These are phyloP conservation scores for Sebastes itinus DNA, from an alignment of 2,797 vertebrate genomes.

Conservation along the genomic window DNA sequence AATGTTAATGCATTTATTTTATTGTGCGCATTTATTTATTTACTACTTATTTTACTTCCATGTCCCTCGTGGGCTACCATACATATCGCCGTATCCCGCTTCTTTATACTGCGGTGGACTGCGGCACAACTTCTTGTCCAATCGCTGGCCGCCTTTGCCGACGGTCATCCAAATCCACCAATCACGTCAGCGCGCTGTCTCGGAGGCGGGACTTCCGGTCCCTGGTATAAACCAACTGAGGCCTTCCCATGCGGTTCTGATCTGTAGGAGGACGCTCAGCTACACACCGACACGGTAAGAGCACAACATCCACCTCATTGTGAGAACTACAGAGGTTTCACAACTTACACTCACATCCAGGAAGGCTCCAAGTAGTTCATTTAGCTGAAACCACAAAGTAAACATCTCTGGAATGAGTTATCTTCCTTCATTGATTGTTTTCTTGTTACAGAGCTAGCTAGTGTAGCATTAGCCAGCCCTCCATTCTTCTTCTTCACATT, in stretches of 20 bases:
- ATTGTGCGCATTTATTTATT: background rate
- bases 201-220: slow-evolving; percentile 71
- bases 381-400: accelerated
- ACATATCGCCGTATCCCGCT: slow-evolving; percentile 47
- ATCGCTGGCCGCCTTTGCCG: background rate
- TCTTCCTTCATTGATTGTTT: slow-evolving; percentile 24
- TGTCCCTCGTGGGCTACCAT: slow-evolving; percentile 16
- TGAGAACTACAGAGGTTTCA: accelerated
- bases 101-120: slow-evolving; percentile 50
- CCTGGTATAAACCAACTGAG: slow-evolving; percentile 69
- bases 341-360: accelerated
- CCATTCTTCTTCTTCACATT: background rate
- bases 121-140: slow-evolving; percentile 49
- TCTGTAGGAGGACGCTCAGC: slow-evolving; percentile 37
- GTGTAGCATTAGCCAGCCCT: background rate
- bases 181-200: slow-evolving; percentile 3
- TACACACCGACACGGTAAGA: slow-evolving; percentile 64
- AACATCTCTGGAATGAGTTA: accelerated
- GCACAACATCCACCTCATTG: accelerated
- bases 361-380: accelerated
- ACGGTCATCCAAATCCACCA: slow-evolving; percentile 48
- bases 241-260: slow-evolving; percentile 81
- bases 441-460: background rate
- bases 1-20: background rate
- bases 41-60: accelerated